phyloP scores from a whole-genome alignment of 2,797 vertebrate genomes.

The Sphenopsis melanotis region DNA sequence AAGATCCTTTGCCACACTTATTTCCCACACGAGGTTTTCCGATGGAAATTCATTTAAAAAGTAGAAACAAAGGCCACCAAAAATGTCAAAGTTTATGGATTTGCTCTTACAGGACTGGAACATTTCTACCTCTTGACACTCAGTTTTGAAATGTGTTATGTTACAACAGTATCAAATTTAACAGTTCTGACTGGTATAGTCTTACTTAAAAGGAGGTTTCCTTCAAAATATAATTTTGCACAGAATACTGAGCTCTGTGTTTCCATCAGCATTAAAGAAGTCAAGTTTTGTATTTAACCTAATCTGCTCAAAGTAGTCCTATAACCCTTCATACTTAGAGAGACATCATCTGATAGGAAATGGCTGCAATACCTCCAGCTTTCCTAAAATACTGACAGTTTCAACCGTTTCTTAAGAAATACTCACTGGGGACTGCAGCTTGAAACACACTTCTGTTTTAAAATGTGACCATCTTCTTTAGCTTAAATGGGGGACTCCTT shows the following conservation, averaged over 20 bases:
- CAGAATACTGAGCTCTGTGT: background rate
- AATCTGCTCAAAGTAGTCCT: constrained; percentile 13
- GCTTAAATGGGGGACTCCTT: background rate
- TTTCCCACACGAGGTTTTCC: background rate
- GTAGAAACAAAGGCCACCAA: background rate
- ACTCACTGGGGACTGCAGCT: constrained; percentile 13
- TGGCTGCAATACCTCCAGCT: constrained; percentile 56
- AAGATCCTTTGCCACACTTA: background rate
- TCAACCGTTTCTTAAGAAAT: constrained; percentile 64
- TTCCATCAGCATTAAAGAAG: constrained; percentile 9
- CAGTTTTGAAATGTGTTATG: constrained; percentile 12
- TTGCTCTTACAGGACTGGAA: background rate
- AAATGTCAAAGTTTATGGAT: background rate
- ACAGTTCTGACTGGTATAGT: background rate
- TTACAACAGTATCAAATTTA: constrained; percentile 30
- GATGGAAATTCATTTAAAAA: background rate
- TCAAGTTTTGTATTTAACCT: constrained; percentile 11
- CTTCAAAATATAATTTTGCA: constrained; percentile 3
- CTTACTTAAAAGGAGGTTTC: background rate
- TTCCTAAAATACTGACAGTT: constrained; percentile 56
- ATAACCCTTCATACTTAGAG: background rate
- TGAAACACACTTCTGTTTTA: constrained; percentile 32
- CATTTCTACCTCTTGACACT: background rate
- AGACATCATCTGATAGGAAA: constrained; percentile 58
- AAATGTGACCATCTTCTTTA: background rate